Conservation (phyloP, 2,113 vertebrate species). For the Crotophaga sulcirostris region DNA sequence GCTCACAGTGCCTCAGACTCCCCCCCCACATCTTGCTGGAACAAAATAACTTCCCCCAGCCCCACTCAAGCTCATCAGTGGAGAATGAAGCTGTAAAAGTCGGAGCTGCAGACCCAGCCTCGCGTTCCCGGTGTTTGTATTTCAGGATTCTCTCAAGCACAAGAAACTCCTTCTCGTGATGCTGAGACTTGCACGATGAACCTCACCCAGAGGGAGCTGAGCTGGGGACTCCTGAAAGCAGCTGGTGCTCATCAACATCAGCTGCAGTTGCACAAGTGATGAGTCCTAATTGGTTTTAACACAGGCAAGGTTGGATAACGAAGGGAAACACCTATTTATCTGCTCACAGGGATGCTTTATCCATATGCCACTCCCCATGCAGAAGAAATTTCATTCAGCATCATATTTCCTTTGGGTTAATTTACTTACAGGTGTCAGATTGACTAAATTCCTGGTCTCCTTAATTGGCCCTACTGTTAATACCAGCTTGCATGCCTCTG, state of each 20-base stretch:
- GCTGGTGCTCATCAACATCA: background rate
- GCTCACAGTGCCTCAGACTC: background rate
- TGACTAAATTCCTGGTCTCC: background rate
- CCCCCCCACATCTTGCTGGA: background rate
- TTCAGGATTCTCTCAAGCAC: background rate
- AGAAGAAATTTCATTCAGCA: background rate
- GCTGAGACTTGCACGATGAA: background rate
- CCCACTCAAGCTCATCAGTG: background rate
- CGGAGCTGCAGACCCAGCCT: background rate
- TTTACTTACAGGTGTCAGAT: background rate
- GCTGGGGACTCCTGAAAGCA: background rate
- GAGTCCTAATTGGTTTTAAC: background rate
- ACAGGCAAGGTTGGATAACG: background rate
- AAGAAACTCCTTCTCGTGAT: background rate
- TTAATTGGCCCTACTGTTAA: constrained; percentile 1
- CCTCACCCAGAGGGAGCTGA: background rate
- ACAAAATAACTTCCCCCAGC: background rate
- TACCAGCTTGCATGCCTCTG: background rate
- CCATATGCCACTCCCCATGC: background rate
- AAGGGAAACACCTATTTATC: background rate
- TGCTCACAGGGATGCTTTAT: background rate
- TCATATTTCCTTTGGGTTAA: background rate
- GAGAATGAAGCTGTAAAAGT: background rate
- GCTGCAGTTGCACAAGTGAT: background rate
- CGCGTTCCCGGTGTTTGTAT: rapidly evolving